Conservation (phyloP, 2,888 invertebrate genomes). For the Tiliacea aurago region DNA sequence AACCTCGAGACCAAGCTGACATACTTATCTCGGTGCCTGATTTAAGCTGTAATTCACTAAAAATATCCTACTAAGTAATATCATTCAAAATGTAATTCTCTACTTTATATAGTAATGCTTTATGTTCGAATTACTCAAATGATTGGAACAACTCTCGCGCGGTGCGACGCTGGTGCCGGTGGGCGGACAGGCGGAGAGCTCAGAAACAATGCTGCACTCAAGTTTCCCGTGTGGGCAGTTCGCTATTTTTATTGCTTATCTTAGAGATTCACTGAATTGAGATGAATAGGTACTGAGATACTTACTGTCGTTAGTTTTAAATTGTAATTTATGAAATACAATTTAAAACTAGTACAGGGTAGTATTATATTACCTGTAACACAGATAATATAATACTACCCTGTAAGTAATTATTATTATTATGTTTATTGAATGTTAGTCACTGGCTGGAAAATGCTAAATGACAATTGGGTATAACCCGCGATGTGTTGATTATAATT, state of each 20-base stretch:
- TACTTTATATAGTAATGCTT: background rate
- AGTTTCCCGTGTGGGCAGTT: conserved; percentile 50
- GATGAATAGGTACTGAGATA: background rate
- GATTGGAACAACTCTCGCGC: conserved; percentile 9
- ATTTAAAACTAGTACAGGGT: too few relatives aligned
- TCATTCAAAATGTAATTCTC: background rate
- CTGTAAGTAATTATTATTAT: too few relatives aligned
- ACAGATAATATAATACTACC: too few relatives aligned
- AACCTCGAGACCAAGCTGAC: background rate
- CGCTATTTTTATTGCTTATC: conserved; percentile 45
- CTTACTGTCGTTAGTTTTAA: background rate
- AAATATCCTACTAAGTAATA: background rate
- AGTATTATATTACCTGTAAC: too few relatives aligned
- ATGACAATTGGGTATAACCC: background rate
- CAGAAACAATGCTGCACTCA: conserved; percentile 53
- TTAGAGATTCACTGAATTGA: conserved; percentile 30
- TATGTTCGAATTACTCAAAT: background rate
- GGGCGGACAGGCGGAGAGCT: conserved; percentile 41
- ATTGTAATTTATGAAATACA: background rate
- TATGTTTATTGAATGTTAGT: background rate
- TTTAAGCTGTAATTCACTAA: background rate
- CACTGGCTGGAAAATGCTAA: background rate
- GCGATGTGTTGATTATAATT: background rate
- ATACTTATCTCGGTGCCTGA: background rate
- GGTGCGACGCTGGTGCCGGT: conserved; percentile 8